A percentile compares a stretch with the other conserved stretches of the same genome.
These are phyloP conservation scores for Sisyra nigra DNA, from an alignment of 2,888 invertebrate genomes.

Conservation along the genomic window DNA sequence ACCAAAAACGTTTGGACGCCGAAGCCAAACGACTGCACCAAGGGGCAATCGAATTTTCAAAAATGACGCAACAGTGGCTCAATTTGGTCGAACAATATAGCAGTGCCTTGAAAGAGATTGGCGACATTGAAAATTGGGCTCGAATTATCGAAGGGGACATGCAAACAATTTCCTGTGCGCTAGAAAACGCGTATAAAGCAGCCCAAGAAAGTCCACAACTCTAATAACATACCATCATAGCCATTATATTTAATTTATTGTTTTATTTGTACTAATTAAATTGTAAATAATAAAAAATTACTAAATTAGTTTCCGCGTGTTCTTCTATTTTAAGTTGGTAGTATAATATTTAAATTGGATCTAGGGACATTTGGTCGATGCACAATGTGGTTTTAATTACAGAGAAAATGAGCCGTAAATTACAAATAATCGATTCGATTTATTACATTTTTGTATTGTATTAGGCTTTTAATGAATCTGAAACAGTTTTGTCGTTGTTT, in stretches of 20 bases:
- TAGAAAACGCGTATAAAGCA: slow-evolving; percentile 86
- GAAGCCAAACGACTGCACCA: slow-evolving; percentile 92
- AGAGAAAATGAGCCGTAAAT: too few relatives aligned
- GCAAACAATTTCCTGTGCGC: slow-evolving; percentile 76
- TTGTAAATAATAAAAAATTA: not conserved
- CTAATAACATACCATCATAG: not conserved
- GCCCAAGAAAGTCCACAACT: slow-evolving; percentile 26
- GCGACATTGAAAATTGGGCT: slow-evolving; percentile 98
- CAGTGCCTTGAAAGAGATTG: slow-evolving; percentile 83
- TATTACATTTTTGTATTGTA: too few relatives aligned
- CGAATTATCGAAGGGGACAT: slow-evolving; percentile 92
- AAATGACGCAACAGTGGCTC: slow-evolving; percentile 96
- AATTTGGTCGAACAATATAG: slow-evolving; percentile 77
- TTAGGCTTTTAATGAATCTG: too few relatives aligned
- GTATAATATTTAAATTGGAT: too few relatives aligned
- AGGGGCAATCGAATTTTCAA: slow-evolving; percentile 87
- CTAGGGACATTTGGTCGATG: too few relatives aligned
- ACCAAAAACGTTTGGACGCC: slow-evolving; percentile 92
- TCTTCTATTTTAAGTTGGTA: too few relatives aligned
- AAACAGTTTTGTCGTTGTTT: too few relatives aligned
- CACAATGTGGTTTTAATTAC: too few relatives aligned
- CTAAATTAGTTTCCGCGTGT: not conserved
- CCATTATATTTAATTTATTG: not conserved
- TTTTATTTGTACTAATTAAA: not conserved
- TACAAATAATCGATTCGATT: too few relatives aligned